Percentiles rank a stretch among this genome's conserved stretches.
Conservation (phyloP, 2,113 vertebrate species). For the Origma solitaria region DNA sequence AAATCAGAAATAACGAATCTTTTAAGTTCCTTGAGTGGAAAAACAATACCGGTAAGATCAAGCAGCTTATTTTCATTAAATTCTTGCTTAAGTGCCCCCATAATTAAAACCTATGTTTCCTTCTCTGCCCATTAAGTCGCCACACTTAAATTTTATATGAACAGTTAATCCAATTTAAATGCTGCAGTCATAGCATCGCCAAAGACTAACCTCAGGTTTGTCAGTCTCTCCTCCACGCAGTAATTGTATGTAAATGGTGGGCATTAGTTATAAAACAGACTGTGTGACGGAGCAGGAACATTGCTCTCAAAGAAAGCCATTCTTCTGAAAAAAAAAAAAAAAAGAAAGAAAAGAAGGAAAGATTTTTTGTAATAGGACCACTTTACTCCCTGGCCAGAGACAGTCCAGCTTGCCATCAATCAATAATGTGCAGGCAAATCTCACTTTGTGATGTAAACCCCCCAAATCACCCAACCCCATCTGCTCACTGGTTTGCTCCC, state of each 20-base stretch:
- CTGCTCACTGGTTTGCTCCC: not conserved
- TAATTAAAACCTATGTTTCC: slow-evolving; percentile 1
- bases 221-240: not conserved
- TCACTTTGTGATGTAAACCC: not conserved
- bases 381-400: not conserved
- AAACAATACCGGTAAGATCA: not conserved
- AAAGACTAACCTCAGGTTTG: not conserved
- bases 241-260: not conserved
- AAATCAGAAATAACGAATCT: not conserved
- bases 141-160: not conserved
- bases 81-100: not conserved
- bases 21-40: not conserved
- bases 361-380: not conserved
- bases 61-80: not conserved
- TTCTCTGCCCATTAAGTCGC: not conserved
- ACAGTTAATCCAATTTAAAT: not conserved
- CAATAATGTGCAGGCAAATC: not conserved
- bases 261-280: not conserved
- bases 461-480: not conserved
- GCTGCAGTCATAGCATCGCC: not conserved
- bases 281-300: not conserved
- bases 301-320: not conserved
- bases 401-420: not conserved
- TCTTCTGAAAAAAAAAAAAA: not conserved
- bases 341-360: too few species aligned